Evolutionary conservation across 2,888 invertebrate species (phyloP), one percentile per base, ranked within the genome.

Genomic region (Cephus sareptanus): DNA sequence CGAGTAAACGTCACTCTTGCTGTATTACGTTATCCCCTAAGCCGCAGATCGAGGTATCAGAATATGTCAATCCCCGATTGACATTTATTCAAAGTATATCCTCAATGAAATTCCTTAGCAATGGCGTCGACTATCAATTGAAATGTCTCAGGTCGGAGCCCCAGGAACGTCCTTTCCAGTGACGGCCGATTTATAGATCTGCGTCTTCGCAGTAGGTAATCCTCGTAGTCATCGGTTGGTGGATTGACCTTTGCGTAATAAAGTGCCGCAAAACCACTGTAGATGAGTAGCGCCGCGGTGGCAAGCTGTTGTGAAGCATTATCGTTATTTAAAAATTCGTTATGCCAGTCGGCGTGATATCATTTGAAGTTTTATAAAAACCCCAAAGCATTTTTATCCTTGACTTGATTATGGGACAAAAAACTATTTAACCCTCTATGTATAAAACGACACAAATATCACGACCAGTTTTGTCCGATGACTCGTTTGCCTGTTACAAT

Each of bases 241-340:
- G 96, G 96, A 92, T 97, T 97, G 90, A 97, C 96, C 92, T 97
- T 97, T 76, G 97, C 96, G 92, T 96, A 97, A 92, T 97, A 97
- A 88, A 97, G 95, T 78, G 97, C 97, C 2, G 97, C 97, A 86
- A 97, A 94, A 77, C 96, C 96, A 78, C 97, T 97, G 92, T 97
- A 97, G 84, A 97, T 94, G 40, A 97, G 93, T 71, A 97, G 92
- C 9, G 95, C 94, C 0, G 97, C 96, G 11, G 97, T 97, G 88
- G 95, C 95, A 74, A 97, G 93, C 97, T 97, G 93, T 83, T 93
- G 93, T 82, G 81, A 81, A 85, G 86, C 84, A 73, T 69, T 40
- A 79, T 75, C 75, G 30, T 31, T 56, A 56, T 56, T 56, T 56
- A 23, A 56, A 23, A 56, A 23, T 56, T 56, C 56, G 71, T 71